Percentiles rank a stretch among this genome's conserved stretches.
Conservation (phyloP, 2,113 vertebrate species). For the Pogonocichla stellata region DNA sequence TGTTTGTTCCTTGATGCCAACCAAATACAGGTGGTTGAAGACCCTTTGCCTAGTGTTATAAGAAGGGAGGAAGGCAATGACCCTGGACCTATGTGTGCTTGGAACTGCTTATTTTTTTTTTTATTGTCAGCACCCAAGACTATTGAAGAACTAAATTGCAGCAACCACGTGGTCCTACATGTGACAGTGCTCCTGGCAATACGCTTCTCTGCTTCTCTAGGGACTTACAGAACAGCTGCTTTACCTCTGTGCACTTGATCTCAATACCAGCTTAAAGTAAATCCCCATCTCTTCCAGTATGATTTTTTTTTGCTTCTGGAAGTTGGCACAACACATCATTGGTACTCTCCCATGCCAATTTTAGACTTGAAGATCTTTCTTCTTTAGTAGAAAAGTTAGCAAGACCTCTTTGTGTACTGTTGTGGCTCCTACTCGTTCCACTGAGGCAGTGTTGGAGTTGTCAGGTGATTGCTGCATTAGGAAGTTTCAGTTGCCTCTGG, state of each 20-base stretch:
- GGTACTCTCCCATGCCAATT: not conserved
- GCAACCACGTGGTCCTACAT: not conserved
- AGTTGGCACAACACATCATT: not conserved
- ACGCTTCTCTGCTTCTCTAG: not conserved
- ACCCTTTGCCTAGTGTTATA: not conserved
- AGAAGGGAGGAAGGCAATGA: not conserved
- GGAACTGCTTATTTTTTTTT: not conserved
- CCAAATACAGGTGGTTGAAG: not conserved
- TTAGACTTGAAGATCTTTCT: not conserved
- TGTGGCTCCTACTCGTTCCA: rapidly evolving
- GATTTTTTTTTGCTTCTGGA: not conserved
- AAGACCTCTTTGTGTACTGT: not conserved
- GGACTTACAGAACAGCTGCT: not conserved
- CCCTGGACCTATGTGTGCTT: rapidly evolving
- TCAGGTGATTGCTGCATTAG: not conserved
- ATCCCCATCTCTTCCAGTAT: not conserved
- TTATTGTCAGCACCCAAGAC: not conserved
- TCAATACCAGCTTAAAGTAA: not conserved
- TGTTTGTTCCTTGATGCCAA: not conserved
- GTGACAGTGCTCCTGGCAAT: not conserved
- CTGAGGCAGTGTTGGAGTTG: not conserved
- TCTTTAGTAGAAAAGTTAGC: not conserved
- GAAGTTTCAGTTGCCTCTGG: not conserved
- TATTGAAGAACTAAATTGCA: not conserved
- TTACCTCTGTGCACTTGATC: not conserved